phyloP scores from a whole-genome alignment of 2,113 vertebrate species.

The Drymodes brunneopygia region DNA sequence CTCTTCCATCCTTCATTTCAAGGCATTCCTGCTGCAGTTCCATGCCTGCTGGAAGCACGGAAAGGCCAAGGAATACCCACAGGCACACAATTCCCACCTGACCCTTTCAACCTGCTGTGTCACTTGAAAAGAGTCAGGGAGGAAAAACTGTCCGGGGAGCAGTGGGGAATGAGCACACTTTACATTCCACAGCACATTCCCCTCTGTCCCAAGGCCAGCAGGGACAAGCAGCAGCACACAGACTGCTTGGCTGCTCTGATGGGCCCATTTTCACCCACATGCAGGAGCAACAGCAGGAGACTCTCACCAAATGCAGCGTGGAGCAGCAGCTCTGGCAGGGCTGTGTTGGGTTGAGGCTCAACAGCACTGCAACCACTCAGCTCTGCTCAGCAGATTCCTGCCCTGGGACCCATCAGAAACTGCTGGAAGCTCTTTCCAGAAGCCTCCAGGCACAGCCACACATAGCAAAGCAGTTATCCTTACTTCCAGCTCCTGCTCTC shows the following conservation, averaged over 20 bases:
- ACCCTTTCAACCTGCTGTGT: background rate
- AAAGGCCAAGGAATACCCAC: background rate
- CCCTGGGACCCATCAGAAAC: background rate
- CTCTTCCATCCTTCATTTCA: background rate
- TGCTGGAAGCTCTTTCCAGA: background rate
- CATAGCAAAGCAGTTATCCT: background rate
- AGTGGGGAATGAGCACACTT: background rate
- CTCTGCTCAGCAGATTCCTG: background rate
- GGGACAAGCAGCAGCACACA: background rate
- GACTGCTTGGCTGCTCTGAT: background rate
- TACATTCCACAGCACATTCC: background rate
- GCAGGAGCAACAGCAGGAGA: background rate
- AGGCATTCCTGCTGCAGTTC: background rate
- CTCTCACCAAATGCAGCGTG: fast-evolving
- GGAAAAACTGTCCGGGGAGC: background rate
- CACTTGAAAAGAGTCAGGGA: background rate
- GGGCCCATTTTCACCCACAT: fast-evolving
- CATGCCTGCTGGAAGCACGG: background rate
- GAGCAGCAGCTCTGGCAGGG: background rate
- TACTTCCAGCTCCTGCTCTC: background rate
- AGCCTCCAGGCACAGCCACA: background rate
- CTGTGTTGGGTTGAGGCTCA: background rate
- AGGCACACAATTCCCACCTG: background rate
- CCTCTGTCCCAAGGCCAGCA: background rate
- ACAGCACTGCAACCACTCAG: background rate